A percentile compares a stretch with the other conserved stretches of the same genome.
Evolutionary conservation across 2,113 vertebrate species (phyloP).

Genomic region (Hyaena hyaena): DNA sequence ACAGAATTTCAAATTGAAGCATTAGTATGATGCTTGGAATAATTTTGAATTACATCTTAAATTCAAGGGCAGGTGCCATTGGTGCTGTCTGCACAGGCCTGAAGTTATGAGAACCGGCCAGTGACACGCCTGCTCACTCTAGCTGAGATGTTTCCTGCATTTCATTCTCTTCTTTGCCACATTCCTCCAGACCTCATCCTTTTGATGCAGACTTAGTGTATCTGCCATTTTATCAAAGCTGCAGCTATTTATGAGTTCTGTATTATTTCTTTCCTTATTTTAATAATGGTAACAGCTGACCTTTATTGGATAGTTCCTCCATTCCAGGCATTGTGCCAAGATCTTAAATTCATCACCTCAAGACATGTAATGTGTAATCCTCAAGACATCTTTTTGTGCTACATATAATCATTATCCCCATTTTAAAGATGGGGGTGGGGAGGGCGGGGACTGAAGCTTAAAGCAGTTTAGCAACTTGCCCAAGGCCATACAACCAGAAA

Average conservation of each 20-base stretch:
- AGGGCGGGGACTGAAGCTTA: background rate
- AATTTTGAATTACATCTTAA: background rate
- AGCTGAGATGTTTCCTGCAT: background rate
- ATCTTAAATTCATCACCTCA: background rate
- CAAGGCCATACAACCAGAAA: conserved; percentile 13
- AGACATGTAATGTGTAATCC: background rate
- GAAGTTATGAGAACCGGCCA: background rate
- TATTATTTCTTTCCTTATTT: conserved; percentile 10
- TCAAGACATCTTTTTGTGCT: background rate
- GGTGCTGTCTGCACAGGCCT: background rate
- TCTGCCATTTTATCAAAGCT: background rate
- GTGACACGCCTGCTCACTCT: background rate
- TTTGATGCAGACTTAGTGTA: background rate
- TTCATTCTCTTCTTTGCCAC: background rate
- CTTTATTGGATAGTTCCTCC: background rate
- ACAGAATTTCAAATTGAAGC: conserved; percentile 8
- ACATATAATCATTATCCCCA: background rate
- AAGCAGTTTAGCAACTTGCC: background rate
- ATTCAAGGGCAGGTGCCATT: background rate
- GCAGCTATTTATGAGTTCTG: background rate
- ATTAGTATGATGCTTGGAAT: background rate
- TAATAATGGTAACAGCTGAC: conserved; percentile 4
- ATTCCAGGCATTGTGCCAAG: background rate
- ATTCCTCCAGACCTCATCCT: background rate
- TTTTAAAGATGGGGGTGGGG: conserved; percentile 19